Conservation (phyloP, 2,113 vertebrate genomes). For the Trachemys scripta region DNA sequence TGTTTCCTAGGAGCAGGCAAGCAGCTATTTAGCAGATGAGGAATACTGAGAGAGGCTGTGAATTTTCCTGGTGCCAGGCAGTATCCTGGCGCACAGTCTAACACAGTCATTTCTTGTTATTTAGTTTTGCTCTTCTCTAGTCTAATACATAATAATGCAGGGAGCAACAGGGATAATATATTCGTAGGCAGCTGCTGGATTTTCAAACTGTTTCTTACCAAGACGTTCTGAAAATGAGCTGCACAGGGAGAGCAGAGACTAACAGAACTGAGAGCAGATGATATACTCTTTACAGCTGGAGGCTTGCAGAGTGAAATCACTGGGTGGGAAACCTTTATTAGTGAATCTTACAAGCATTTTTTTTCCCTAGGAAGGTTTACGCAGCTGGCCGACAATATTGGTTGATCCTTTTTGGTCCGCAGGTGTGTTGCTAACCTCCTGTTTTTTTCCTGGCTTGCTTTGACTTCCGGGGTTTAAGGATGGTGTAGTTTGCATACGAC, state of each 20-base stretch:
- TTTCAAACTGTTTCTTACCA: slow-evolving; percentile 5
- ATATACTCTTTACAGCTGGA: slow-evolving; percentile 23
- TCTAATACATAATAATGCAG: not conserved
- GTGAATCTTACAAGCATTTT: not conserved
- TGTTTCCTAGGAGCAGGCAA: not conserved
- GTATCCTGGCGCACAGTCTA: slow-evolving; percentile 16
- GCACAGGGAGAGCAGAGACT: slow-evolving; percentile 55
- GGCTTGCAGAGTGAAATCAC: not conserved
- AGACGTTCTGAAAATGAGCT: not conserved
- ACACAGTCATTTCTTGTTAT: not conserved
- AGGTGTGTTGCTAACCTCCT: slow-evolving; percentile 66
- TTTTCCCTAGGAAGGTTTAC: not conserved
- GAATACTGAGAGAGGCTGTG: not conserved
- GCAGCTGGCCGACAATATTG: slow-evolving; percentile 2
- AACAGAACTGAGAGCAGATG: slow-evolving; percentile 11
- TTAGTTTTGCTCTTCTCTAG: slow-evolving; percentile 42
- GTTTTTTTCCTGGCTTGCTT: slow-evolving; percentile 79
- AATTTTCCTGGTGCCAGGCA: not conserved
- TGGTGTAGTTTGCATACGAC: slow-evolving; percentile 84
- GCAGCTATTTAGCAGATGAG: slow-evolving; percentile 18
- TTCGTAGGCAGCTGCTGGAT: not conserved
- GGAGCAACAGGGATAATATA: not conserved
- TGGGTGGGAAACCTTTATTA: slow-evolving; percentile 42
- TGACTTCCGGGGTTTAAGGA: slow-evolving; percentile 84
- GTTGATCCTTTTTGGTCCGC: not conserved